These are phyloP conservation scores for Sycobia sp. DNA, from an alignment of 1,140 invertebrate species.

Conservation along the genomic window DNA sequence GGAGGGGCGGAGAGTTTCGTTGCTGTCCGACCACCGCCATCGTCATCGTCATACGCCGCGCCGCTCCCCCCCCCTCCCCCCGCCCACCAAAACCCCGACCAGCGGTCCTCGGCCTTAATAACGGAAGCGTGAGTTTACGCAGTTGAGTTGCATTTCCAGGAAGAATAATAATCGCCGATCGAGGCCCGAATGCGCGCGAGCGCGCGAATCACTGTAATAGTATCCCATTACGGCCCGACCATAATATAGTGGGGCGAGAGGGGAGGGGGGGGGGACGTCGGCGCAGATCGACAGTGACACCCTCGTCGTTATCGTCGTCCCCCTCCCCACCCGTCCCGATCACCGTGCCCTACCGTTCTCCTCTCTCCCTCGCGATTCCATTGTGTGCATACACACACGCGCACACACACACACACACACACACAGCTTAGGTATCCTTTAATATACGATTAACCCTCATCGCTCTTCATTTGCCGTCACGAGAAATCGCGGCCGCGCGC, in stretches of 20 bases:
- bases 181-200: neutral
- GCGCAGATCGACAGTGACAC: neutral
- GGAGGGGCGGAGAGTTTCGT: no score
- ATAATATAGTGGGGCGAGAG: no score
- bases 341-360: neutral
- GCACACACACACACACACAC: no score
- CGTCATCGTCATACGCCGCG: no score
- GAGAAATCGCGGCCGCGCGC: constrained; percentile 17
- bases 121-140: neutral
- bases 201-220: constrained; percentile 9
- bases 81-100: no score
- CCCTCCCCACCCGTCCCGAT: neutral
- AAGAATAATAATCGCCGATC: constrained; percentile 15
- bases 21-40: no score
- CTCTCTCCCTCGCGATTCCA: neutral
- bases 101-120: no score
- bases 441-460: constrained; percentile 35
- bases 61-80: no score
- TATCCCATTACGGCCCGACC: constrained; percentile 12
- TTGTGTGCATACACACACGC: no score
- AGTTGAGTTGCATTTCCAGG: constrained; percentile 4
- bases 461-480: constrained; percentile 36
- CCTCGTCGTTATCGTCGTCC: neutral
- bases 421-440: no score
- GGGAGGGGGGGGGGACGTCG: neutral